These are phyloP conservation scores for Agonopterix alstromeriana DNA, from an alignment of 2,888 invertebrate genomes.

Conservation along the genomic window DNA sequence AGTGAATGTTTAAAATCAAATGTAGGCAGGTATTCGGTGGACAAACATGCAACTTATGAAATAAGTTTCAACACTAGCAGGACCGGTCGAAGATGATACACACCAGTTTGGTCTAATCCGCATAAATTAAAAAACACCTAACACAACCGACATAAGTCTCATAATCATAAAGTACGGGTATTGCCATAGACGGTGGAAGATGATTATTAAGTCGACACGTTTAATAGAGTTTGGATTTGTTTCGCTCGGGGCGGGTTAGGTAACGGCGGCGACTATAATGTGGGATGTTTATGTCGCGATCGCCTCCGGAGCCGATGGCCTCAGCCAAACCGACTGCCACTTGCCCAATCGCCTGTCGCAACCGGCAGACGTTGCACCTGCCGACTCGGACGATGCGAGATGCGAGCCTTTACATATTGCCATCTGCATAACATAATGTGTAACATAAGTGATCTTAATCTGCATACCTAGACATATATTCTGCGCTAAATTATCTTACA, in stretches of 20 bases:
- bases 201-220: constrained; percentile 12
- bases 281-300: constrained; percentile 65
- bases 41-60: constrained; percentile 29
- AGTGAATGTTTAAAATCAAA: not conserved
- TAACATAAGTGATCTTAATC: constrained; percentile 30
- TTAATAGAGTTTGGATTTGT: constrained; percentile 61
- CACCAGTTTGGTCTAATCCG: constrained; percentile 21
- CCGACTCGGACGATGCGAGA: constrained; percentile 28
- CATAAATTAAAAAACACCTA: constrained; percentile 31
- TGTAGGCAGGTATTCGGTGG: constrained; percentile 5
- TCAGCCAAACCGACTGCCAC: constrained; percentile 46
- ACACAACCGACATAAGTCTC: constrained; percentile 20
- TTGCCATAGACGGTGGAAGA: constrained; percentile 9
- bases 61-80: constrained; percentile 38
- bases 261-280: constrained; percentile 52
- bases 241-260: constrained; percentile 51
- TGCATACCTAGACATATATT: constrained; percentile 12
- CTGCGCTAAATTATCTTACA: not conserved
- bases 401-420: constrained; percentile 59
- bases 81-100: constrained; percentile 43
- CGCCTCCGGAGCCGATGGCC: constrained; percentile 60
- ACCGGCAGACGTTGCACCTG: constrained; percentile 69
- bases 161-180: constrained; percentile 22
- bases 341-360: constrained; percentile 71
- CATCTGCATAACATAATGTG: constrained; percentile 38